Conservation (phyloP, 1,140 invertebrate genomes). For the Atta colombica region DNA sequence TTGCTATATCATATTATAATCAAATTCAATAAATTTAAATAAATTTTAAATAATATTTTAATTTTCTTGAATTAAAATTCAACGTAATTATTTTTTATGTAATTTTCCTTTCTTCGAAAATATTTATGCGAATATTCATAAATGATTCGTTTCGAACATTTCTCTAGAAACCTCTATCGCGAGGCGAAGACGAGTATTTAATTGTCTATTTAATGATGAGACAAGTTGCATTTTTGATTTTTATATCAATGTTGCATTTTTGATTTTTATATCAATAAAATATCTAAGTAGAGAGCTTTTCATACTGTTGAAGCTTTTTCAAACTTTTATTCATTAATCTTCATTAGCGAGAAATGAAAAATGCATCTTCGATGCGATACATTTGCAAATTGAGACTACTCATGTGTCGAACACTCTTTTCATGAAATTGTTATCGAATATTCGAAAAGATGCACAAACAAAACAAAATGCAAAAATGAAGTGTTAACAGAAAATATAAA, state of each 20-base stretch:
- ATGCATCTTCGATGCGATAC: constrained; percentile 8
- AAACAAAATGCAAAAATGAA: neutral
- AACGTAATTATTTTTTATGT: neutral
- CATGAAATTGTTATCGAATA: neutral
- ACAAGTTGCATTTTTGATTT: neutral
- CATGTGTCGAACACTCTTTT: neutral
- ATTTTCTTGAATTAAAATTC: neutral
- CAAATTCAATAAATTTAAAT: neutral
- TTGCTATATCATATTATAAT: neutral
- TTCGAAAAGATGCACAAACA: neutral
- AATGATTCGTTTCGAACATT: neutral
- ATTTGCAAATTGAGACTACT: neutral
- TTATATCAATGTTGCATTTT: neutral
- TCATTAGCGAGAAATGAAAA: neutral
- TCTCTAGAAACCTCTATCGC: neutral
- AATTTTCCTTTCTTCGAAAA: neutral
- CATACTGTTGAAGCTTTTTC: neutral
- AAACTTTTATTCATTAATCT: neutral
- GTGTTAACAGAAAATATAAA: neutral
- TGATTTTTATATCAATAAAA: neutral
- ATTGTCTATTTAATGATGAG: neutral
- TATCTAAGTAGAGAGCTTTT: neutral
- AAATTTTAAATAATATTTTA: neutral
- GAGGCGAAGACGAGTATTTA: neutral
- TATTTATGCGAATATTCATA: neutral